Evolutionary conservation across 1,140 invertebrate species (phyloP).

Genomic region (Orius insidiosus): DNA sequence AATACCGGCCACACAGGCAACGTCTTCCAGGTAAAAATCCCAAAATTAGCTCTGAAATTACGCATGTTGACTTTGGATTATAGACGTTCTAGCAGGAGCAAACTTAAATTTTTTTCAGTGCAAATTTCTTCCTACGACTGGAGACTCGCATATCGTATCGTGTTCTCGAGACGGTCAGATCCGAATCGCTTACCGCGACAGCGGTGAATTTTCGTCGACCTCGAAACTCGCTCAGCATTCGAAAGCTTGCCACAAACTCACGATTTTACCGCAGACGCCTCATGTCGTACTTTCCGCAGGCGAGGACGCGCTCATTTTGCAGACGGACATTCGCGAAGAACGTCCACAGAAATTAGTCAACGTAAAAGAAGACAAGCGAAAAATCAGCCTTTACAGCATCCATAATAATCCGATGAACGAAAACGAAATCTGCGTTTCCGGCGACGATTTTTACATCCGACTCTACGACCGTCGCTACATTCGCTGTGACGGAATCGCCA

Average conservation of each 20-base stretch:
- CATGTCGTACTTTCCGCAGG: constrained; percentile 69
- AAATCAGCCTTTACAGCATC: constrained; percentile 70
- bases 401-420: constrained; percentile 60
- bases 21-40: constrained; percentile 66
- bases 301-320: constrained; percentile 67
- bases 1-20: constrained; percentile 69
- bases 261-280: constrained; percentile 51
- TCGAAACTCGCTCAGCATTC: constrained; percentile 49
- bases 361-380: constrained; percentile 38
- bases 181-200: constrained; percentile 32
- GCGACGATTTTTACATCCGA: constrained; percentile 36
- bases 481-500: constrained; percentile 22
- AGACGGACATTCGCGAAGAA: constrained; percentile 60
- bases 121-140: constrained; percentile 47
- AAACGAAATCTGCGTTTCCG: constrained; percentile 66
- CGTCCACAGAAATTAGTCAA: constrained; percentile 46
- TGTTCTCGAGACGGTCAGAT: constrained; percentile 82
- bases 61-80: too few species aligned
- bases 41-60: too few species aligned
- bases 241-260: constrained; percentile 61
- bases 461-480: constrained; percentile 54
- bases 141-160: constrained; percentile 68
- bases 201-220: constrained; percentile 32
- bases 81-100: too few species aligned
- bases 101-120: constrained; percentile 31